Evolutionary conservation across 2,113 vertebrate species (phyloP), one percentile per base, ranked within the genome.

Genomic region (Zosterops japonicus): DNA sequence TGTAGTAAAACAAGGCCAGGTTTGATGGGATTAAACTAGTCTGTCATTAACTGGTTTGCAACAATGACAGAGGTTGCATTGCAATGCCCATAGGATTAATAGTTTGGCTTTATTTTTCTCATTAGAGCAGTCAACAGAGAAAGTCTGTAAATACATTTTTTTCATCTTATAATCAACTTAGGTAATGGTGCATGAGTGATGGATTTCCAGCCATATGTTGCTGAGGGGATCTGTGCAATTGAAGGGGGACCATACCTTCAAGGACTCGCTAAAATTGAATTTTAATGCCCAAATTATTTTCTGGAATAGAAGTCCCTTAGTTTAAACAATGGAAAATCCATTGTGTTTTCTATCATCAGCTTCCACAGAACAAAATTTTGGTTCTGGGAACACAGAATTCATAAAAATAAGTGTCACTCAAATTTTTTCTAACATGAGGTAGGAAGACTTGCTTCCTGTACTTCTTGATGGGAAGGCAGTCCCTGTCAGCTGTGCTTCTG

Each of bases 41-140:
- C 67, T 59, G 8, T 88, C 59, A 55, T 89, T 91, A 89, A 93
- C 41, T 42, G 29, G 19, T 84, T 96, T 84, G 78, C 7, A 3
- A n/a, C 27, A 27, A 42, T 0, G 1, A 14, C 36, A 80, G 53
- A 68, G n/a, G 28, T 61, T 89, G 25, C 72, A 50, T 91, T 95
- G 42, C 61, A 87, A 6, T 53, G 36, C 53, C 57, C 17, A 57
- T 70, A 68, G 65, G 74, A 83, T 88, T 83, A 87, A 39, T 60
- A 50, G 42, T 85, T 94, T 47, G 27, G 14, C 31, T 87, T 85
- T 69, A 72, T 84, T 91, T 36, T 95, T 95, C 67, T 85, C 55
- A 83, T 87, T 53, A 76, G 59, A 16, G 46, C 59, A 11, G 61
- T 55, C 61, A 80, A 60, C 28, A 91, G 44, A 76, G 39, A 68